Base-by-base conservation (phyloP, 2,888 invertebrate species). In the Schizaphis graminum region DNA sequence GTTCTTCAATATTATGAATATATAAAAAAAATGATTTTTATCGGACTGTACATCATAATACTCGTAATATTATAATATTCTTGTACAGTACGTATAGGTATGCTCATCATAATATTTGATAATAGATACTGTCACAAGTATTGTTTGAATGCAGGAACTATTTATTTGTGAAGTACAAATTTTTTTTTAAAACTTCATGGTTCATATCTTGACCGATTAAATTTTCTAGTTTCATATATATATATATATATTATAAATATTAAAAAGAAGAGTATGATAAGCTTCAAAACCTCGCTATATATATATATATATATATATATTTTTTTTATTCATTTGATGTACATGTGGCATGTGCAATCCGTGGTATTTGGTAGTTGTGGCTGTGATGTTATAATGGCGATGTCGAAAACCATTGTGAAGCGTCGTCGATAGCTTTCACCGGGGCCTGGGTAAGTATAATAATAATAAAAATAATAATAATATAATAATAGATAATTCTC, bases 331-430 rank as follows among this genome's bases (percentile, higher is more conserved):
- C 13, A 67, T n/a, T n/a, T n/a, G n/a, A n/a, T 4, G n/a, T 16
- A 67, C 67, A n/a, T 67, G 11, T 67, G 13, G n/a, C 67, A n/a
- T 67, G 11, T 67, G 13, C 10, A 67, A n/a, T 67, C n/a, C 11
- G 67, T 67, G n/a, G 5, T 67, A 67, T 67, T 67, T 13, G 67
- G 13, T n/a, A n/a, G n/a, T n/a, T 44, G 26, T 4, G 28, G 26
- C 26, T 26, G 28, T 47, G 11, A 28, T 28, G 26, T 41, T 26
- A 85, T 4, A 85, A 11, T 26, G 85, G 26, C 4, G n/a, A n/a
- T n/a, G 57, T 89, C 57, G 44, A 89, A 61, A 89, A 89, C n/a
- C 28, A 8, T 89, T 61, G 89, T 44, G 44, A 35, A 44, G 57
- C 44, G 21, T 61, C 61, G 44, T 41, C 44, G 13, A 57, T 56